Evolutionary conservation across 1,140 invertebrate species (phyloP), one percentile per base, ranked within the genome.

Genomic region (Hycleus phaleratus): DNA sequence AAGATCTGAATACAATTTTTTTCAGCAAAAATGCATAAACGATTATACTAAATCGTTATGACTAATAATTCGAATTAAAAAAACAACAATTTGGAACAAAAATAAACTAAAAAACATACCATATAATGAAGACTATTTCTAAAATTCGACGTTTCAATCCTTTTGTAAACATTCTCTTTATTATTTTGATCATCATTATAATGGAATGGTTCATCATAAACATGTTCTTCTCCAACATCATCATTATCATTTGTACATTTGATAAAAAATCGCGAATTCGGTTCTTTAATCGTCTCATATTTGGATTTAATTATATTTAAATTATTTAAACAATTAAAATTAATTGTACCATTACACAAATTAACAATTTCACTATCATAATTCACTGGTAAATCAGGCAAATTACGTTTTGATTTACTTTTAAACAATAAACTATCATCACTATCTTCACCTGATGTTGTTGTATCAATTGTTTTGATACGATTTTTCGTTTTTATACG

Each of bases 271-370:
- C 60, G 64, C 10, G 68, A 71, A 52, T 62, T 73, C 5, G 67
- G 63, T 53, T 71, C 67, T 38, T 61, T 69, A 40, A 71, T 59
- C 39, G 50, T 64, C 43, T 64, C 67, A 56, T 72, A 73, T 1
- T 66, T 71, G 42, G 73, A 60, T 42, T 74, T 74, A 44, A 74
- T 71, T 42, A 11, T 8, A 73, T 79, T 78, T 39, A 81, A 68
- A 7, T 75, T 78, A 57, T 78, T 78, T 26, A 82, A 74, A 68
- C 80, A 82, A 63, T 79, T 79, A 24, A 73, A 66, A 56, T 70
- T 68, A 47, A 68, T 62, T 9, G 59, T 51, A 25, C 39, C 46
- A 18, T 42, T 42, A 8, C 38, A 51, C 26, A 11, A 5, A 32
- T 38, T 10, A 26, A 38, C 12, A 39, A 38, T 49, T 38, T 66